Percentiles rank a stretch among this genome's conserved stretches.
phyloP scores from a whole-genome alignment of 2,888 invertebrate species.

The Nycteola revayana region DNA sequence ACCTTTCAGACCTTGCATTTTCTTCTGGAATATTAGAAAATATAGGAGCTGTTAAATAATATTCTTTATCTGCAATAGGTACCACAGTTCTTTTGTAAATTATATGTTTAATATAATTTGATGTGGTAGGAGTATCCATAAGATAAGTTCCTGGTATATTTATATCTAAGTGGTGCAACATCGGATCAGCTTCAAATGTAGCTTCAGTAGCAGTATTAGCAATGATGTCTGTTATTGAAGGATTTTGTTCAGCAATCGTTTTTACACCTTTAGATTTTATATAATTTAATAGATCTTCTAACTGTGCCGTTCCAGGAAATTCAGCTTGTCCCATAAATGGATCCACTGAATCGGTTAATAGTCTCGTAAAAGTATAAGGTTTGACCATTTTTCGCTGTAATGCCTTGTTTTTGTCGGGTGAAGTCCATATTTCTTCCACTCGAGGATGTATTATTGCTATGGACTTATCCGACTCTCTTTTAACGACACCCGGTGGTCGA shows the following conservation, averaged over 20 bases:
- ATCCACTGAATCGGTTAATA: too few species aligned
- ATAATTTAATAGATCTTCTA: conserved; percentile 51
- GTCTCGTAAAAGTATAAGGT: too few species aligned
- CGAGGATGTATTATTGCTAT: too few species aligned
- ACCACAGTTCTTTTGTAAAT: conserved; percentile 17
- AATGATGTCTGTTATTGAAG: conserved; percentile 39
- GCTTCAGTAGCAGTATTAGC: conserved; percentile 45
- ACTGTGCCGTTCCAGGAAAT: conserved; percentile 40
- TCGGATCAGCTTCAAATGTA: conserved; percentile 36
- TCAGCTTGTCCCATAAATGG: too few species aligned
- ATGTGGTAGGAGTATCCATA: conserved; percentile 23
- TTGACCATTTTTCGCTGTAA: too few species aligned
- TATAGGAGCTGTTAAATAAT: conserved; percentile 6
- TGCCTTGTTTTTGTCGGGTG: too few species aligned
- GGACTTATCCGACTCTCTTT: too few species aligned
- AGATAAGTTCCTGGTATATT: conserved; percentile 9
- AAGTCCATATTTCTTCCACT: too few species aligned
- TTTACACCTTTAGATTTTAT: conserved; percentile 50
- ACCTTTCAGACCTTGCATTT: conserved; percentile 30
- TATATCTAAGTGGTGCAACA: conserved; percentile 25
- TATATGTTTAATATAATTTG: conserved; percentile 11
- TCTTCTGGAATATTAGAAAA: conserved; percentile 9
- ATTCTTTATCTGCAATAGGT: conserved; percentile 3
- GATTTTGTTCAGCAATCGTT: conserved; percentile 39
- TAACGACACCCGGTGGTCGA: not conserved